phyloP scores from a whole-genome alignment of 2,113 vertebrate species.

The Elephantulus edwardii region DNA sequence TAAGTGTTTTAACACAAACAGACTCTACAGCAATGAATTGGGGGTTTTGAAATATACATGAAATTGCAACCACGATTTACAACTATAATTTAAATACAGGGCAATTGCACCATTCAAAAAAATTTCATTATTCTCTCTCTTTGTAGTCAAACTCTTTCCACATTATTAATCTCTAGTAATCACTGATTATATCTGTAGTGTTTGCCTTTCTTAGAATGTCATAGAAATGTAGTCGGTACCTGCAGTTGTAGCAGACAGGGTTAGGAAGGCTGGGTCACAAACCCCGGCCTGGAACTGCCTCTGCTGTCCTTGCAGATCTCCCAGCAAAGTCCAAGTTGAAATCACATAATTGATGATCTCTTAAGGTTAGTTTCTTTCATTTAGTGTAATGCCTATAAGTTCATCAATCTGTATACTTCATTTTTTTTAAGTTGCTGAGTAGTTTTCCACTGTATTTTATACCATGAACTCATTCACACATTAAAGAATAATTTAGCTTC shows the following conservation, averaged over 20 bases:
- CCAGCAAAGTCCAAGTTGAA: too few species aligned
- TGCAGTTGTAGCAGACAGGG: too few species aligned
- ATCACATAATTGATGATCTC: not conserved
- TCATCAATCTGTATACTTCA: not conserved
- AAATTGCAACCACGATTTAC: too few species aligned
- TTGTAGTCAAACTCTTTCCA: slow-evolving; percentile 3
- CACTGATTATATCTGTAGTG: not conserved
- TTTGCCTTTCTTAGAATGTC: slow-evolving; percentile 10
- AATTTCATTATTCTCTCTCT: not conserved
- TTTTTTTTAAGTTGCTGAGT: slow-evolving; percentile 12
- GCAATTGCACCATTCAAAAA: not conserved
- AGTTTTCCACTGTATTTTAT: not conserved
- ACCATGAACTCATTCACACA: not conserved
- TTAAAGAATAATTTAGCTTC: not conserved
- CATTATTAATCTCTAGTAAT: not conserved
- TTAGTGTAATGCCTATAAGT: not conserved
- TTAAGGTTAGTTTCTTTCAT: not conserved
- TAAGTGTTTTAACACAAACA: slow-evolving; percentile 28
- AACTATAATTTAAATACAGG: not conserved
- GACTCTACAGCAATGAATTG: too few species aligned
- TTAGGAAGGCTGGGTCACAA: too few species aligned
- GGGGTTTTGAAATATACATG: too few species aligned
- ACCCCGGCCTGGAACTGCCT: too few species aligned
- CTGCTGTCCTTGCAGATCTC: too few species aligned
- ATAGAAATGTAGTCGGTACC: too few species aligned